These are phyloP conservation scores for Bombus turneri DNA, from an alignment of 1,140 invertebrate genomes.

Conservation along the genomic window DNA sequence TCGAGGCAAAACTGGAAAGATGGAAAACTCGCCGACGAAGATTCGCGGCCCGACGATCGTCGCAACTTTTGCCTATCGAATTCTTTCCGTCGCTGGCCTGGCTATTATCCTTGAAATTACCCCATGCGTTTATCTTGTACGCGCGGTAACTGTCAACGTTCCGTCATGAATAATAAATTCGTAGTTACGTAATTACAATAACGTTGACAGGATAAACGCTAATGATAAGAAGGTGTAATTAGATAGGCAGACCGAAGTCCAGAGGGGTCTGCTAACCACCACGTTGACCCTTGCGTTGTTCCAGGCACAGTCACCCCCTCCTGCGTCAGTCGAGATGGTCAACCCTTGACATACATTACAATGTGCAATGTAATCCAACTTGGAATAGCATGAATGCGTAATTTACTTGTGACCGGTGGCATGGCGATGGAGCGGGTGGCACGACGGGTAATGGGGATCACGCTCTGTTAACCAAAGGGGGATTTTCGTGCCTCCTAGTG, in stretches of 20 bases:
- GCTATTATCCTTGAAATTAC: slow-evolving; percentile 33
- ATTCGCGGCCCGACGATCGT: not conserved
- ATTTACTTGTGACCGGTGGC: slow-evolving; percentile 76
- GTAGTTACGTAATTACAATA: slow-evolving; percentile 1
- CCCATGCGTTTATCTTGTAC: slow-evolving; percentile 1
- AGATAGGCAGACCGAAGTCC: slow-evolving; percentile 27
- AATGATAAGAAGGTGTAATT: slow-evolving; percentile 65
- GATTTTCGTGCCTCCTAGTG: not conserved
- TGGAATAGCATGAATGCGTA: slow-evolving; percentile 75
- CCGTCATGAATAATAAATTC: slow-evolving; percentile 15
- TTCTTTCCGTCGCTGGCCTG: not conserved
- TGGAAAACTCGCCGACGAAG: not conserved
- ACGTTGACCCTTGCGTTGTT: slow-evolving; percentile 25
- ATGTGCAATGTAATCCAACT: slow-evolving; percentile 54
- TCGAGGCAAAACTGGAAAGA: not conserved
- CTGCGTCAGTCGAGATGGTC: slow-evolving; percentile 44
- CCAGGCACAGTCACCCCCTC: slow-evolving; percentile 36
- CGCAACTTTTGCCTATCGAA: not conserved
- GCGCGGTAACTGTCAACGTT: slow-evolving; percentile 32
- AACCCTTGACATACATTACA: slow-evolving; percentile 73
- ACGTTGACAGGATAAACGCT: slow-evolving; percentile 53
- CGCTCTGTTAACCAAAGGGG: slow-evolving; percentile 72
- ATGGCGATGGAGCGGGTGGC: slow-evolving; percentile 19
- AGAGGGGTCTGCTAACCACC: slow-evolving; percentile 27
- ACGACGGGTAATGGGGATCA: slow-evolving; percentile 66